Evolutionary conservation across 2,888 invertebrate genomes (phyloP), one percentile per base, ranked within the genome.

Genomic region (Portevinia maculata): DNA sequence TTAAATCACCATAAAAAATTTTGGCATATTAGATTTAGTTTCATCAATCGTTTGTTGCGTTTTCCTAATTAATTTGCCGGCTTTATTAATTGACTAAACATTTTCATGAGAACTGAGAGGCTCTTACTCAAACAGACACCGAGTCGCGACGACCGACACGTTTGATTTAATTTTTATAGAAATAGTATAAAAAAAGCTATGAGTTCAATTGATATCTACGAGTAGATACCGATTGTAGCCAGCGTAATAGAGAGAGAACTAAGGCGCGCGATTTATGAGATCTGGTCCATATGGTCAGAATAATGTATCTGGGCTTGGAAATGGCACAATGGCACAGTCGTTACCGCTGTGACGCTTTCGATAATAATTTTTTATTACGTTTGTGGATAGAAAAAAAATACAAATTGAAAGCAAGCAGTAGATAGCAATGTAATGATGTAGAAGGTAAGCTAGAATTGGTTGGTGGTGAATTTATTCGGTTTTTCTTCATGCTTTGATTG

Each of bases 271-370:
- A 67, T 41, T 60, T 48, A 17, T 55, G 39, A 17, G 62, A 57
- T 34, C 41, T 48, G 48, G 69, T 75, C 75, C 57, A 69, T 50
- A 52, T 55, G 75, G 62, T 69, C 69, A 41, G 62, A 74, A 39
- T 69, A 44, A 17, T 44, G 62, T 74, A 74, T 60, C 55, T 50
- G 50, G 32, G 44, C 44, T 44, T 44, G 11, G 44, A 9, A 44
- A 19, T 44, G 44, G 64, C 52, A 65, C 46, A 34, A n/a, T n/a
- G 52, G 57, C 65, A 59, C 37, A 52, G 41, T 48, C 67, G 62
- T 60, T 39, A 46, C 28, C 34, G 57, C 17, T 32, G 41, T 6
- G 30, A 30, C 60, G 62, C 70, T 76, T 55, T 78, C 64, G 62
- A 78, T 62, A 71, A 52, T 57, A 48, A 64, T 39, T 62, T 53